Evolutionary conservation across 2,797 vertebrate genomes (phyloP).

Genomic region (Periparus ater): DNA sequence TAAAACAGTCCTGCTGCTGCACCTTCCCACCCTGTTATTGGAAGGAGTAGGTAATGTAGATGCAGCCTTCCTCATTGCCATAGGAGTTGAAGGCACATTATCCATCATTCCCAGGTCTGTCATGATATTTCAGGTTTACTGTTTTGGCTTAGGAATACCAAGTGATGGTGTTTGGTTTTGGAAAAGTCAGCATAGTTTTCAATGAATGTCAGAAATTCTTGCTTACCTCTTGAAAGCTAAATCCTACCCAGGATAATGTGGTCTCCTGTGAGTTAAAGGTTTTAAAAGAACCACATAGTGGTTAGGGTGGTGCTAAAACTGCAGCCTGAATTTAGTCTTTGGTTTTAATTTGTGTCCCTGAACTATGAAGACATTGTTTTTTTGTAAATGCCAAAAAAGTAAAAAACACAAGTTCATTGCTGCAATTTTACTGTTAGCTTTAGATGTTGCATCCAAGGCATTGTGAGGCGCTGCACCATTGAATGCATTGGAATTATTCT

Average conservation of each 20-base stretch:
- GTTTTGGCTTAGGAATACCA: neutral
- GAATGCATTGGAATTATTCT: neutral
- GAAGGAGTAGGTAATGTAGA: neutral
- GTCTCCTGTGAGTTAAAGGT: neutral
- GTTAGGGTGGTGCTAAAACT: conserved; percentile 18
- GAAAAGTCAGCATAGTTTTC: conserved; percentile 49
- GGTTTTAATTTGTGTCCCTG: conserved; percentile 9
- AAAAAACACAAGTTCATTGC: neutral
- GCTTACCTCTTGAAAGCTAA: neutral
- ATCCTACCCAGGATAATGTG: neutral
- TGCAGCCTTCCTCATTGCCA: neutral
- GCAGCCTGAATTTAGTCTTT: neutral
- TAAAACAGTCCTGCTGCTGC: neutral
- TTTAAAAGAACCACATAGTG: conserved; percentile 17
- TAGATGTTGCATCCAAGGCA: neutral
- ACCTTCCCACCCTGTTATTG: neutral
- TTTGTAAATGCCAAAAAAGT: neutral
- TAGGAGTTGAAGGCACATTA: neutral
- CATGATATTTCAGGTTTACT: neutral
- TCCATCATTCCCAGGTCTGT: neutral
- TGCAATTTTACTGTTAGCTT: neutral
- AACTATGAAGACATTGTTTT: conserved; percentile 18
- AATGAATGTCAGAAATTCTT: conserved; percentile 29
- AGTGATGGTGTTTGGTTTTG: conserved; percentile 5
- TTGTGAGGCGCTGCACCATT: neutral